A percentile compares a stretch with the other conserved stretches of the same genome.
These are phyloP conservation scores for Drosophila nigromelanica DNA, from an alignment of 1,140 invertebrate genomes.

Conservation along the genomic window DNA sequence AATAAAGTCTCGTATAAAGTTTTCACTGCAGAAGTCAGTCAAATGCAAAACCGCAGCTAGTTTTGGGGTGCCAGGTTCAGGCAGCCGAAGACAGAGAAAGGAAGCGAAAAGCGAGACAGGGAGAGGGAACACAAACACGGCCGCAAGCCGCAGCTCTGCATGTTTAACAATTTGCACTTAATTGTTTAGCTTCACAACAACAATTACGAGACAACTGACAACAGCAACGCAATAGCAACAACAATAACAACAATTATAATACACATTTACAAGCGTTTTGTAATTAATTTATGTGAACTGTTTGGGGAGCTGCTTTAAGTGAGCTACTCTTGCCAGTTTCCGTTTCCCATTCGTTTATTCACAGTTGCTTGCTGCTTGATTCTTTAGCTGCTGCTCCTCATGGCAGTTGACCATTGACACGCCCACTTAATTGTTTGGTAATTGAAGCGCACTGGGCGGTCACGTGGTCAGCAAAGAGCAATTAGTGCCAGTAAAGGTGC, in stretches of 20 bases:
- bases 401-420: conserved; percentile 19
- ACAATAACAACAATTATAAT: conserved; percentile 33
- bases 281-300: conserved; percentile 53
- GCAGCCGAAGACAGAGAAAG: neutral
- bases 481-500: conserved; percentile 20
- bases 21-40: conserved; percentile 9
- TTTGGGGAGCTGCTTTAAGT: conserved; percentile 21
- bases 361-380: neutral
- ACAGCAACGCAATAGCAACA: conserved; percentile 16
- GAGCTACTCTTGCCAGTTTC: conserved; percentile 19
- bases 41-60: conserved; percentile 31
- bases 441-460: conserved; percentile 19
- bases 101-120: neutral
- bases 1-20: conserved; percentile 5
- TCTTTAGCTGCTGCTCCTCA: neutral
- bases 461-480: conserved; percentile 15
- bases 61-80: conserved; percentile 8
- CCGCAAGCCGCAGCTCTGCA: conserved; percentile 44
- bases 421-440: conserved; percentile 28
- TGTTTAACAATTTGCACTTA: conserved; percentile 59
- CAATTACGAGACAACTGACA: conserved; percentile 24
- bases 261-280: conserved; percentile 34
- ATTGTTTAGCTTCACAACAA: conserved; percentile 46
- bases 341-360: conserved; percentile 1
- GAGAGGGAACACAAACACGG: conserved; percentile 4